phyloP scores from a whole-genome alignment of 1,140 invertebrate species.

The Nasonia longicornis region DNA sequence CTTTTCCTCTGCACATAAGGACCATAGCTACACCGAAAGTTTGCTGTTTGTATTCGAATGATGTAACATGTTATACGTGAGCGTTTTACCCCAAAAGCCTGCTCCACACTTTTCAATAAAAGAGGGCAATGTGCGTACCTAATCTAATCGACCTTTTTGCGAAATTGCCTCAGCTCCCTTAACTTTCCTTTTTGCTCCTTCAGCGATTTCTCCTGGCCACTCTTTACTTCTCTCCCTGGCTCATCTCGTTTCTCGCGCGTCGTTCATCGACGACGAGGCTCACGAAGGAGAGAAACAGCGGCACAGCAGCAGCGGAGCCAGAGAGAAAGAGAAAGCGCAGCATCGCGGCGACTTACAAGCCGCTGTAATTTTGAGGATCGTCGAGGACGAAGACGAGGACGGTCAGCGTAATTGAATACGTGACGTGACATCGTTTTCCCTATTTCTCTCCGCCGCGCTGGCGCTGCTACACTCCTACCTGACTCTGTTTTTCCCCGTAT shows the following conservation, averaged over 20 bases:
- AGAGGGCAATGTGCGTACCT: neutral
- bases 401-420: conserved; percentile 61
- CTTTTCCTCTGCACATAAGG: no score
- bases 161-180: neutral
- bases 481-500: conserved; percentile 17
- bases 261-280: conserved; percentile 24
- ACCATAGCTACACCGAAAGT: no score
- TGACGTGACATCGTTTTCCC: conserved; percentile 56
- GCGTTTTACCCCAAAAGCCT: no score
- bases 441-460: conserved; percentile 40
- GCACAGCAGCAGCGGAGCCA: neutral
- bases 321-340: neutral
- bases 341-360: conserved; percentile 40
- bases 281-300: neutral
- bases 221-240: neutral
- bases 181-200: neutral
- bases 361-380: conserved; percentile 52
- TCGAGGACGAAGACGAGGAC: conserved; percentile 29
- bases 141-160: neutral
- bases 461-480: conserved; percentile 34
- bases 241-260: conserved; percentile 31
- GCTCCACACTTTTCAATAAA: neutral
- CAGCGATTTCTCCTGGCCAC: conserved; percentile 13
- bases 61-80: no score
- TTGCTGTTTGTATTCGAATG: no score